phyloP scores from a whole-genome alignment of 1,140 invertebrate genomes.

The Calephelis nemesis region DNA sequence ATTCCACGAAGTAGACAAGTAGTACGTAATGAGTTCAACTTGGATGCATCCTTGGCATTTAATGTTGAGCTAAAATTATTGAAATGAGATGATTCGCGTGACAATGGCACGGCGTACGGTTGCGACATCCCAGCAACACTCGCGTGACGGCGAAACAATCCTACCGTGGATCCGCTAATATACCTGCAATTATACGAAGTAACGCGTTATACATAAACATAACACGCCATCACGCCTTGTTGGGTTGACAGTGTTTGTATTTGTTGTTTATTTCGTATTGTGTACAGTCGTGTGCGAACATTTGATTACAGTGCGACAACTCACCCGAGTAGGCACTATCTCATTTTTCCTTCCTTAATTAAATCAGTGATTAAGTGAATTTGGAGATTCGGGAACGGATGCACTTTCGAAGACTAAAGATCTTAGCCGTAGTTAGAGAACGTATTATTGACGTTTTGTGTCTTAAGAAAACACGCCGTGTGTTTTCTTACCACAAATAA shows the following conservation, averaged over 20 bases:
- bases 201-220: constrained; percentile 1
- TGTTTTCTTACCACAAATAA: no score
- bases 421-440: no score
- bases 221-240: constrained; percentile 6
- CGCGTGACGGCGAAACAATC: constrained; percentile 47
- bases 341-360: no score
- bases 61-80: constrained; percentile 23
- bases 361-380: no score
- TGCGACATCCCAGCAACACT: constrained; percentile 44
- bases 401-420: no score
- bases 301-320: no score
- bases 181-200: constrained; percentile 17
- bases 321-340: no score
- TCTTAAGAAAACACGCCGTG: no score
- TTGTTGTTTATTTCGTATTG: background rate
- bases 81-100: constrained; percentile 42
- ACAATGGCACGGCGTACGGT: constrained; percentile 44
- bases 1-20: background rate
- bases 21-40: constrained; percentile 7
- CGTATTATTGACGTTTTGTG: no score
- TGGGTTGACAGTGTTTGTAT: background rate
- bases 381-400: no score
- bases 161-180: constrained; percentile 46
- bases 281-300: no score
- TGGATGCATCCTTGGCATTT: constrained; percentile 21